Conservation (phyloP, 30 jellyfish, hydroid and myxozoan genomes). For the Aurelia coerulea region DNA sequence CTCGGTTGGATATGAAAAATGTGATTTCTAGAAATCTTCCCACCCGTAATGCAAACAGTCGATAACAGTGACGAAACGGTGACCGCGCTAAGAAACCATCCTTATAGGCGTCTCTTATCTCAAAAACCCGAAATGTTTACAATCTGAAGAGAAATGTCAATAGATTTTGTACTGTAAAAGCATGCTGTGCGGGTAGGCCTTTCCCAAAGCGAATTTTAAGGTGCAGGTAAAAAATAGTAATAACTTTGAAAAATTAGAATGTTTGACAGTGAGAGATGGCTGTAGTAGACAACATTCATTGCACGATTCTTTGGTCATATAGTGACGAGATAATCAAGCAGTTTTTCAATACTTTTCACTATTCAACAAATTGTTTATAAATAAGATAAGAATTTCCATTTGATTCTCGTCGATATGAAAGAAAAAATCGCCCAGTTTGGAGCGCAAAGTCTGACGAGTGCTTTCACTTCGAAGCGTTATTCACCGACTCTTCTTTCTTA, state of each 20-base stretch:
- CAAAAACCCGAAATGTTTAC: constrained; percentile 13
- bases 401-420: too few relatives aligned
- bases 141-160: constrained; percentile 3
- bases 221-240: neutral
- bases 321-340: too few relatives aligned
- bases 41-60: constrained; percentile 29
- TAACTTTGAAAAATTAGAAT: neutral
- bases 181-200: constrained; percentile 2
- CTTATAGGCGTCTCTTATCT: constrained; percentile 29
- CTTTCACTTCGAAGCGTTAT: too few relatives aligned
- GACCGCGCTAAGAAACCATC: constrained; percentile 15
- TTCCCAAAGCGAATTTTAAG: neutral
- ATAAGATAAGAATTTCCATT: too few relatives aligned
- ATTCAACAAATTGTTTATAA: too few relatives aligned
- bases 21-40: constrained; percentile 31
- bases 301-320: too few relatives aligned
- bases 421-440: too few relatives aligned
- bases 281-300: too few relatives aligned
- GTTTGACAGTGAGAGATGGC: too few relatives aligned
- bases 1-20: constrained; percentile 23
- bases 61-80: constrained; percentile 24
- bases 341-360: too few relatives aligned
- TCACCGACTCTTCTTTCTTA: too few relatives aligned
- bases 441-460: too few relatives aligned
- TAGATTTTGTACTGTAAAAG: constrained; percentile 10